Evolutionary conservation across 1,140 invertebrate species (phyloP).

Genomic region (Ceratina australensis): DNA sequence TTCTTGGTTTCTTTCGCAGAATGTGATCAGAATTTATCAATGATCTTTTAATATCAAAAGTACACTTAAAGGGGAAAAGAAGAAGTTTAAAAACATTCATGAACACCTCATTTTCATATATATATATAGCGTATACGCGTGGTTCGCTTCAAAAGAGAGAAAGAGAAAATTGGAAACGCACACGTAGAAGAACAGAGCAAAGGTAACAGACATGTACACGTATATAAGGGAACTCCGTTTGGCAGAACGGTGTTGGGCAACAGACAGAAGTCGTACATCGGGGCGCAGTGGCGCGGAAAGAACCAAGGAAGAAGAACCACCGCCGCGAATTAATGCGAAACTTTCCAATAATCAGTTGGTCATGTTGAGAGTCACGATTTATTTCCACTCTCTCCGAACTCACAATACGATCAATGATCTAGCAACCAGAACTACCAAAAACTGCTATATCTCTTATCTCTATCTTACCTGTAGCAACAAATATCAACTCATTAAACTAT

Average conservation of each 20-base stretch:
- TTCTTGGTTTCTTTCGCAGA: slow-evolving; percentile 9
- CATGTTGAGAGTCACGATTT: not conserved
- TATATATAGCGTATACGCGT: not conserved
- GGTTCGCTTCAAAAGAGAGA: not conserved
- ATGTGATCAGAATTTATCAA: slow-evolving; percentile 21
- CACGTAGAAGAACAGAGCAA: not conserved
- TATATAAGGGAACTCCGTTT: slow-evolving; percentile 24
- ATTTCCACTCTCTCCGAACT: not conserved
- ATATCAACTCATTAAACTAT: no score
- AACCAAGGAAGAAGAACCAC: slow-evolving; percentile 17
- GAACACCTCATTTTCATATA: no score
- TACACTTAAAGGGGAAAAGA: no score
- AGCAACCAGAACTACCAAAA: no score
- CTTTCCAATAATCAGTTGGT: slow-evolving; percentile 31
- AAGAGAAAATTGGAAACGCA: not conserved
- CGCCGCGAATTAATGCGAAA: slow-evolving; percentile 30
- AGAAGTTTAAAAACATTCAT: no score
- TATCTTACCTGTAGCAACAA: no score
- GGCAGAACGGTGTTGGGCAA: slow-evolving; percentile 45
- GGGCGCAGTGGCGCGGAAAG: slow-evolving; percentile 42
- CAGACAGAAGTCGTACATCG: slow-evolving; percentile 37
- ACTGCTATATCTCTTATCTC: no score
- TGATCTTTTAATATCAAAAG: not conserved
- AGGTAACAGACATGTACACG: slow-evolving; percentile 24
- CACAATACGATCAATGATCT: no score